These are phyloP conservation scores for Cliona cf. orientalis DNA, from an alignment of 37 sponge, comb jelly and placozoan species.

Conservation along the genomic window DNA sequence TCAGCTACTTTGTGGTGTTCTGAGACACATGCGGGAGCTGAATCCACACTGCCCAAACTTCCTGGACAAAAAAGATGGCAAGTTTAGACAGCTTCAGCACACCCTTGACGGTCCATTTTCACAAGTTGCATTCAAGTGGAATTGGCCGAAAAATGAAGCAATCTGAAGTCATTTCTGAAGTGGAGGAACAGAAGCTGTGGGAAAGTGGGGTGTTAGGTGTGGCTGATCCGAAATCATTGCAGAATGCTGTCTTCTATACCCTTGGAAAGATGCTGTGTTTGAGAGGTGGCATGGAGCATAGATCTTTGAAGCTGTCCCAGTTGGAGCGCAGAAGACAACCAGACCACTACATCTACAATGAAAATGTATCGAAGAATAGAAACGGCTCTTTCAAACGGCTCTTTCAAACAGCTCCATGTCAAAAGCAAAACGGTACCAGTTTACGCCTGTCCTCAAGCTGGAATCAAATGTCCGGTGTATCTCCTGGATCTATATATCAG, in stretches of 20 bases:
- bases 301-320: neutral
- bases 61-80: no score
- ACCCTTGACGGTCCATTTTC: slow-evolving; percentile 10
- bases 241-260: slow-evolving; percentile 19
- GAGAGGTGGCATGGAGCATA: slow-evolving; percentile 20
- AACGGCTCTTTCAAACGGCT: neutral
- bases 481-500: slow-evolving; percentile 10
- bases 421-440: neutral
- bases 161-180: neutral
- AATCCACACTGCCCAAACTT: no score
- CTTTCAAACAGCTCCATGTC: neutral
- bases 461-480: slow-evolving; percentile 9
- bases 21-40: no score
- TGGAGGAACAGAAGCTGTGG: slow-evolving; percentile 20
- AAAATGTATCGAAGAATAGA: slow-evolving; percentile 20
- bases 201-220: slow-evolving; percentile 3
- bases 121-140: neutral
- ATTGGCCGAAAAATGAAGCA: slow-evolving; percentile 10
- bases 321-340: neutral
- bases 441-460: neutral
- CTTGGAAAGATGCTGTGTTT: slow-evolving; percentile 3
- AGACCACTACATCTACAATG: slow-evolving; percentile 1
- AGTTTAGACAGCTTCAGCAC: no score
- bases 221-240: neutral
- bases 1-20: no score